A percentile compares a stretch with the other conserved stretches of the same genome.
These are phyloP conservation scores for Micrasema minimum DNA, from an alignment of 1,140 invertebrate genomes.

Conservation along the genomic window DNA sequence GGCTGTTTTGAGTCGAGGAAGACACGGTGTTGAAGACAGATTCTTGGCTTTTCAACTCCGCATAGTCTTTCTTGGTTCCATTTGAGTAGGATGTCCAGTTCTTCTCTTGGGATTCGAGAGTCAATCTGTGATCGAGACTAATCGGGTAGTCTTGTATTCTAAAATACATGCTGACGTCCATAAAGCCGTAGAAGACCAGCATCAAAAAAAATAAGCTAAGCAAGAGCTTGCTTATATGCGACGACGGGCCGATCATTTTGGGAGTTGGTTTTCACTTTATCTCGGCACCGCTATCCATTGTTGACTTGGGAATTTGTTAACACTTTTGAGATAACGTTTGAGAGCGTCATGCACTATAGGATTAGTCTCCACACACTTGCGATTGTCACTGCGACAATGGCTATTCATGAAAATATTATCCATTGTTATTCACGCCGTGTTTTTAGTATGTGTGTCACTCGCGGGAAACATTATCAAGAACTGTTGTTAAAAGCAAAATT, in stretches of 20 bases:
- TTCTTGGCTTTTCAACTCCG: slow-evolving; percentile 34
- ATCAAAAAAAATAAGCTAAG: slow-evolving; percentile 64
- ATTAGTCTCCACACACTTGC: slow-evolving; percentile 3
- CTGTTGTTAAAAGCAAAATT: no score
- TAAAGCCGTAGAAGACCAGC: slow-evolving; percentile 69
- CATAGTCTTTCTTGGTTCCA: slow-evolving; percentile 40
- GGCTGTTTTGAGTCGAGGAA: slow-evolving; percentile 26
- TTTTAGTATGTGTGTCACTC: no score
- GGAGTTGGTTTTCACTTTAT: not conserved
- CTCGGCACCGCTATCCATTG: not conserved
- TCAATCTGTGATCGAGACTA: slow-evolving; percentile 50
- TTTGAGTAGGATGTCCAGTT: slow-evolving; percentile 38
- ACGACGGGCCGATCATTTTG: slow-evolving; percentile 69
- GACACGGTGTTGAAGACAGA: not conserved
- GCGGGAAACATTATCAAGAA: no score
- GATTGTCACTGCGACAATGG: not conserved
- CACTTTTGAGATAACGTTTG: no score
- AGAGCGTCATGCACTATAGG: no score
- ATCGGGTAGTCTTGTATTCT: slow-evolving; percentile 71
- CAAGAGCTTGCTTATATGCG: slow-evolving; percentile 69
- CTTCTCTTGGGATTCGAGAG: slow-evolving; percentile 25
- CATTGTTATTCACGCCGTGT: no score
- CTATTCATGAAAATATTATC: not conserved
- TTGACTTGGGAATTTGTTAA: not conserved
- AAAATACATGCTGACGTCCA: slow-evolving; percentile 71